Evolutionary conservation across 1,140 invertebrate species (phyloP).

Genomic region (Acromyrmex echinatior): DNA sequence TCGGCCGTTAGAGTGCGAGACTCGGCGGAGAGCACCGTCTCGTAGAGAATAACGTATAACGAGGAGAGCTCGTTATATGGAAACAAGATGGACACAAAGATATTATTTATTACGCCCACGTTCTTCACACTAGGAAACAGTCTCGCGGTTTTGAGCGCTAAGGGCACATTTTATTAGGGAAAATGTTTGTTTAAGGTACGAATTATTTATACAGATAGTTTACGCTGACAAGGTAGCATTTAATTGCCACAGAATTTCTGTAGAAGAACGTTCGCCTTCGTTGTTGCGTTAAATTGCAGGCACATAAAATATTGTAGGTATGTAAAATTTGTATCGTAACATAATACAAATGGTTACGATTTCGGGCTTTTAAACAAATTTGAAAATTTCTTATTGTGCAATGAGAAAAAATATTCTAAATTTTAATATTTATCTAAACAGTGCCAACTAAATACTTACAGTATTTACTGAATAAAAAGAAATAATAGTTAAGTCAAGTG

Average conservation of each 20-base stretch:
- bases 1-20: constrained; percentile 65
- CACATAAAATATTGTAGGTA: background rate
- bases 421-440: too few relatives aligned
- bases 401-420: too few relatives aligned
- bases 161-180: constrained; percentile 2
- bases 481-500: too few relatives aligned
- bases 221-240: background rate
- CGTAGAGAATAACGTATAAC: constrained; percentile 50
- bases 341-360: background rate
- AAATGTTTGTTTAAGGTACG: background rate
- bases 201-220: background rate
- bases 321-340: background rate
- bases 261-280: background rate
- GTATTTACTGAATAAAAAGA: too few relatives aligned
- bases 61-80: constrained; percentile 57
- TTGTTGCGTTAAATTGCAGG: background rate
- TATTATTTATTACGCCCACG: constrained; percentile 70
- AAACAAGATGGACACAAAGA: constrained; percentile 66
- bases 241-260: background rate
- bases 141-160: background rate
- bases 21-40: constrained; percentile 46
- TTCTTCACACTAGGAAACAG: constrained; percentile 11
- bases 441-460: too few relatives aligned
- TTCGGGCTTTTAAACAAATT: background rate
- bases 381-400: background rate